Evolutionary conservation across 2,113 vertebrate genomes (phyloP).

Genomic region (Stomatorhinus ivindoensis): DNA sequence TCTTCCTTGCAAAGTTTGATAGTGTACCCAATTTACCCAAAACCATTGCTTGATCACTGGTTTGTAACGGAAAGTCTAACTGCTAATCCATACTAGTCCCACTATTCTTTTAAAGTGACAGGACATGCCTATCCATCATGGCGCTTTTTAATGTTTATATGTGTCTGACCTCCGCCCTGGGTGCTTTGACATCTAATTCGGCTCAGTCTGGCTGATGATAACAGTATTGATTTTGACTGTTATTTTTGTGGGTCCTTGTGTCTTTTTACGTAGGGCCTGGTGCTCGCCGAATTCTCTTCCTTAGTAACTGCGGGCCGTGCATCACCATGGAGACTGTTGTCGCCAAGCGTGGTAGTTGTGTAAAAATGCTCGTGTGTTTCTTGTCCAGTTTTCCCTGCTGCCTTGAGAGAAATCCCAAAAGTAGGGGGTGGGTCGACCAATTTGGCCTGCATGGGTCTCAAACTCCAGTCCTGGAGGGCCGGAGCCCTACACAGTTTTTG

Average conservation of each 20-base stretch:
- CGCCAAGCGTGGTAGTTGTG: slow-evolving; percentile 15
- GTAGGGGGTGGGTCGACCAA: neutral
- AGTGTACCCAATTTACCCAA: slow-evolving; percentile 36
- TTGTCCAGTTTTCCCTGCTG: slow-evolving; percentile 15
- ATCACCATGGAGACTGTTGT: slow-evolving; percentile 38
- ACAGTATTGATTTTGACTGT: slow-evolving; percentile 51
- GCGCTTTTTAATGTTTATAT: slow-evolving; percentile 44
- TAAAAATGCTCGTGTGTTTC: slow-evolving; percentile 17
- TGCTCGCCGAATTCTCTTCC: slow-evolving; percentile 14
- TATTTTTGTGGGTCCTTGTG: slow-evolving; percentile 30
- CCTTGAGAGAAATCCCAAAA: neutral
- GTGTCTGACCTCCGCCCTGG: slow-evolving; percentile 39
- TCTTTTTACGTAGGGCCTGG: slow-evolving; percentile 31
- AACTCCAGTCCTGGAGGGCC: too few relatives aligned
- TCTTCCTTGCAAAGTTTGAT: slow-evolving; percentile 24
- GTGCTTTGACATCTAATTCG: slow-evolving; percentile 55
- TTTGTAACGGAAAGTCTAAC: slow-evolving; percentile 24
- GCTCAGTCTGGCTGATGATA: slow-evolving; percentile 46
- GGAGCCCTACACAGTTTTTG: too few relatives aligned
- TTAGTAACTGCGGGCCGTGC: slow-evolving; percentile 22
- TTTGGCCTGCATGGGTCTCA: neutral
- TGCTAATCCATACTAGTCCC: slow-evolving; percentile 31
- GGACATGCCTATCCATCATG: slow-evolving; percentile 36
- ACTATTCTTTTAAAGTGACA: slow-evolving; percentile 32
- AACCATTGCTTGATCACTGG: slow-evolving; percentile 31